A percentile compares a stretch with the other conserved stretches of the same genome.
Conservation (phyloP, 2,888 invertebrate species). For the Stenotaenia linearis region DNA sequence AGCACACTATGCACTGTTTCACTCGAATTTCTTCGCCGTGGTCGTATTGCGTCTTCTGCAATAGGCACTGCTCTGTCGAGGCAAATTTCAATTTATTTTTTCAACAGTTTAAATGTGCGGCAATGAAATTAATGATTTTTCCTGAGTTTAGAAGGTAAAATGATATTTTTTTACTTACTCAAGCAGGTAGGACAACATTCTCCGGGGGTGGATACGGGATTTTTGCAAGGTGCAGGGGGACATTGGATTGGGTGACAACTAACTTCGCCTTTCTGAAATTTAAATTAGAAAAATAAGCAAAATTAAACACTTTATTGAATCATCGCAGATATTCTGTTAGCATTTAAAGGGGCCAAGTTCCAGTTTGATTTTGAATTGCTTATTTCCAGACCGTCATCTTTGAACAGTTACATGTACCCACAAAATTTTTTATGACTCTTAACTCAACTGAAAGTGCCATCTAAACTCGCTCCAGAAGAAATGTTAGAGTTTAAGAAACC, state of each 20-base stretch:
- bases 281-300: slow-evolving; percentile 41
- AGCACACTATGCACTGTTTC: slow-evolving; percentile 72
- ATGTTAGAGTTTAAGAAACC: no score
- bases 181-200: slow-evolving; percentile 82
- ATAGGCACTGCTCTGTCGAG: slow-evolving; percentile 63
- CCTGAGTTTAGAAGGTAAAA: background rate
- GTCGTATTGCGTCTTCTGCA: slow-evolving; percentile 65
- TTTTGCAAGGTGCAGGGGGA: slow-evolving; percentile 68
- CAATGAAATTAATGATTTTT: background rate
- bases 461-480: no score
- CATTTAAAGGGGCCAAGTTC: no score
- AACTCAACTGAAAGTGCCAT: no score
- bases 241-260: slow-evolving; percentile 77
- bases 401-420: no score
- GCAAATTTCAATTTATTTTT: slow-evolving; percentile 31
- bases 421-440: no score
- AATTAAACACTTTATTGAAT: no score
- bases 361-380: no score
- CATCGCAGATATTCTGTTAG: no score
- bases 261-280: slow-evolving; percentile 68
- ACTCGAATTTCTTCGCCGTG: slow-evolving; percentile 71
- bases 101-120: background rate
- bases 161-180: slow-evolving; percentile 58
- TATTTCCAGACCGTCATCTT: no score
- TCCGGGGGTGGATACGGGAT: slow-evolving; percentile 67